Conservation (phyloP, 2,888 invertebrate species). For the Pristionchus mayeri region DNA sequence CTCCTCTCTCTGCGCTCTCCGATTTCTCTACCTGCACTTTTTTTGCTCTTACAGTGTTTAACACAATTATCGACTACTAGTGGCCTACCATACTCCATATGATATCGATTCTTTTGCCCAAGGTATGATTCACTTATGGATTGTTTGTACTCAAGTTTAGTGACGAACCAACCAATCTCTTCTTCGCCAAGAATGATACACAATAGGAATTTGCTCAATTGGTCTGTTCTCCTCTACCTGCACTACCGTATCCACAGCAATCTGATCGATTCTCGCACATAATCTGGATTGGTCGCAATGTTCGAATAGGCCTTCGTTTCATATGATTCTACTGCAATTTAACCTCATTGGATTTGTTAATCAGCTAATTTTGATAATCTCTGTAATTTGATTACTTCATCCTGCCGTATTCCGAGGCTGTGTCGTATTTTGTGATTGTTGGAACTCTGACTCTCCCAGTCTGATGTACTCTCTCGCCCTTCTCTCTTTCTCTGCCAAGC, state of each 20-base stretch:
- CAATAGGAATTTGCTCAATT: slow-evolving; percentile 7
- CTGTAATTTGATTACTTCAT: slow-evolving; percentile 34
- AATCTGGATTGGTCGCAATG: slow-evolving; percentile 41
- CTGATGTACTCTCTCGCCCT: slow-evolving; percentile 25
- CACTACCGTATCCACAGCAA: slow-evolving; percentile 11
- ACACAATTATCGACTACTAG: slow-evolving; percentile 33
- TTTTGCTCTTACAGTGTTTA: slow-evolving; percentile 42
- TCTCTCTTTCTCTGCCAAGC: slow-evolving; percentile 32
- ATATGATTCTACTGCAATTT: slow-evolving; percentile 51
- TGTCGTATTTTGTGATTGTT: slow-evolving; percentile 41
- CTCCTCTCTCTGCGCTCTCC: not conserved
- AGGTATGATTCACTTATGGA: slow-evolving; percentile 4
- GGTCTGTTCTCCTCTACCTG: slow-evolving; percentile 31
- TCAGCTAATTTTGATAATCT: slow-evolving; percentile 32
- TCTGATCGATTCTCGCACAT: slow-evolving; percentile 3
- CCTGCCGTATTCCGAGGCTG: slow-evolving; percentile 36
- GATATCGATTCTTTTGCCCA: slow-evolving; percentile 25
- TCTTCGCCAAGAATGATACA: slow-evolving; percentile 23
- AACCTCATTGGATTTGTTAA: slow-evolving; percentile 39
- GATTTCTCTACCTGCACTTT: not conserved
- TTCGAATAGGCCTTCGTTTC: slow-evolving; percentile 46
- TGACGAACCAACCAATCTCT: slow-evolving; percentile 16
- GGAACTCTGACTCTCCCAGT: slow-evolving; percentile 22
- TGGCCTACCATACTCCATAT: slow-evolving; percentile 32
- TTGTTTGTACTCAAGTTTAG: not conserved